These are phyloP conservation scores for Hippoglossus stenolepis DNA, from an alignment of 2,113 vertebrate species.

Conservation along the genomic window DNA sequence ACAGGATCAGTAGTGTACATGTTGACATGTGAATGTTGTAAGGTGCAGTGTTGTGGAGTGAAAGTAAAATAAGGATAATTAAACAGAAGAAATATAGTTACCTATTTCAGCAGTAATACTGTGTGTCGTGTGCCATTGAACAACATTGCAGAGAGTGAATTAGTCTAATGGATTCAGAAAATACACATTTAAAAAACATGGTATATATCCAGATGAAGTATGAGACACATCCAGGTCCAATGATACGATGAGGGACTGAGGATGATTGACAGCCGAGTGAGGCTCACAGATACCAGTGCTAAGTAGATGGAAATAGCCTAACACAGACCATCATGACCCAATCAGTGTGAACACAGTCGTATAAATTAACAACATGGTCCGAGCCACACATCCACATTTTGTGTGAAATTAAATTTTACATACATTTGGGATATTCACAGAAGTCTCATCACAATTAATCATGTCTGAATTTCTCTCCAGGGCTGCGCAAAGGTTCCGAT, in stretches of 20 bases:
- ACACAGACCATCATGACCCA: slow-evolving; percentile 36
- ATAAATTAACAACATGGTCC: slow-evolving; percentile 32
- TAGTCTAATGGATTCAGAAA: neutral
- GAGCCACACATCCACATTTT: slow-evolving; percentile 16
- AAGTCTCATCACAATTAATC: slow-evolving; percentile 20
- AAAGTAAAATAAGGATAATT: too few relatives aligned
- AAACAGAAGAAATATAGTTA: too few relatives aligned
- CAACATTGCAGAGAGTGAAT: neutral
- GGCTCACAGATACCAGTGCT: neutral
- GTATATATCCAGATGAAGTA: neutral
- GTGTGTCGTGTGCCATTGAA: neutral
- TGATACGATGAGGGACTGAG: neutral
- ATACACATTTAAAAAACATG: neutral
- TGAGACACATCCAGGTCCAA: neutral
- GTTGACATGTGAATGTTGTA: too few relatives aligned
- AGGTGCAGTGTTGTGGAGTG: too few relatives aligned
- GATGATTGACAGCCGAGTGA: slow-evolving; percentile 23
- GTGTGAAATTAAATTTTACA: slow-evolving; percentile 47
- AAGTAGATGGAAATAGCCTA: slow-evolving; percentile 25
- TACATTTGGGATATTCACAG: slow-evolving; percentile 31
- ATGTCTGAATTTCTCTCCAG: slow-evolving; percentile 29
- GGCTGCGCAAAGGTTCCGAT: slow-evolving; percentile 6
- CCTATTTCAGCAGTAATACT: too few relatives aligned
- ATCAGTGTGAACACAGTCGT: slow-evolving; percentile 21
- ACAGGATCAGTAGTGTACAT: too few relatives aligned